A percentile compares a stretch with the other conserved stretches of the same genome.
These are phyloP conservation scores for Lophura nycthemera DNA, from an alignment of 2,113 vertebrate genomes.

Conservation along the genomic window DNA sequence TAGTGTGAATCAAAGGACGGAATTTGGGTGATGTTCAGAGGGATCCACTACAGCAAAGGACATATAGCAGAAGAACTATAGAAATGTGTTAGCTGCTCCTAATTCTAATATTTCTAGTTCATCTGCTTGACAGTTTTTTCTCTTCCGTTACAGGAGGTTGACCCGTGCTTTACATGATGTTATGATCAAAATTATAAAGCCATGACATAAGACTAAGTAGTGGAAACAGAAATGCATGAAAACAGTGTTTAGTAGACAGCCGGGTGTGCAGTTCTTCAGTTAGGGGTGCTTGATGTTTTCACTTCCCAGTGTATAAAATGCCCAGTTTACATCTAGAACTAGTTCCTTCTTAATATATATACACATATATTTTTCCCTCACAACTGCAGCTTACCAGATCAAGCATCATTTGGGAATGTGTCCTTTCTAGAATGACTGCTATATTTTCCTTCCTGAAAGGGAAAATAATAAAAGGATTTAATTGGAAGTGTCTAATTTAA, in stretches of 20 bases:
- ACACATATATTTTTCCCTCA: not conserved
- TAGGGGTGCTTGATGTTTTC: not conserved
- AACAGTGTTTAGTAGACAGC: not conserved
- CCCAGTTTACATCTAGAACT: not conserved
- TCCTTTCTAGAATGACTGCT: not conserved
- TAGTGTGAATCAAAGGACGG: not conserved
- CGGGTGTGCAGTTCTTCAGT: not conserved
- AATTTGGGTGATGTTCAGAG: not conserved
- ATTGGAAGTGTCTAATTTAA: not conserved
- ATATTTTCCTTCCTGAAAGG: not conserved
- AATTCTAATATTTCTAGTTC: conserved; percentile 1
- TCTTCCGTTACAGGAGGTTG: not conserved
- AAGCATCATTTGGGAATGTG: not conserved
- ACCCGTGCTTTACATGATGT: too few species aligned
- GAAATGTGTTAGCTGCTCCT: not conserved
- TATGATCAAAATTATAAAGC: too few species aligned
- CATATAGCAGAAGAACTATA: not conserved
- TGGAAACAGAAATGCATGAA: not conserved
- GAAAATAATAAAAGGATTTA: not conserved
- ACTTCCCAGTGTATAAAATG: not conserved
- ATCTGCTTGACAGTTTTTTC: not conserved
- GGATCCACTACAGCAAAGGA: not conserved
- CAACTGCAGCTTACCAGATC: not conserved
- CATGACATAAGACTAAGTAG: not conserved
- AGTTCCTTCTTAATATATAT: not conserved